Conservation (phyloP, 2,113 vertebrate genomes). For the Lagenorhynchus albirostris region DNA sequence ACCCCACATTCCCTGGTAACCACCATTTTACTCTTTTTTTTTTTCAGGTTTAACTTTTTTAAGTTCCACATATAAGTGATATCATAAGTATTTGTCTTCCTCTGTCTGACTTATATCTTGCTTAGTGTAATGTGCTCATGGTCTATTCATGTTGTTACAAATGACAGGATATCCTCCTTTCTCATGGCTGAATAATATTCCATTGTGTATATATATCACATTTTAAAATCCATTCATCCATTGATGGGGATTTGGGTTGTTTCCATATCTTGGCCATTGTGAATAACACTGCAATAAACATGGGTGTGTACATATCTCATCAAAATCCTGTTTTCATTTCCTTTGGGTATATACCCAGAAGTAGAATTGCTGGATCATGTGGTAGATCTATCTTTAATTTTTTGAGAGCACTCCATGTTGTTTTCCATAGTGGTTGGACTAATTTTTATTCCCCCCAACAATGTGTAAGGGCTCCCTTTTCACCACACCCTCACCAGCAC, state of each 20-base stretch:
- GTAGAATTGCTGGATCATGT: neutral
- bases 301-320: neutral
- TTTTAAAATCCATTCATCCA: neutral
- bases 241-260: neutral
- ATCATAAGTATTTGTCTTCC: neutral
- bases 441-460: neutral
- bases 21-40: neutral
- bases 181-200: neutral
- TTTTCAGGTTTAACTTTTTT: neutral
- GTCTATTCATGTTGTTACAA: neutral
- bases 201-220: neutral
- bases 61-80: neutral
- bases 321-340: no score
- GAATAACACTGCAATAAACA: neutral
- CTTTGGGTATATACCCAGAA: neutral
- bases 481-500: neutral
- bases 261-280: neutral
- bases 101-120: neutral
- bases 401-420: neutral
- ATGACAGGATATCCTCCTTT: neutral
- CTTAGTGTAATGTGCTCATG: neutral
- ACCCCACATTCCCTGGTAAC: neutral
- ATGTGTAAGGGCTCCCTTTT: neutral
- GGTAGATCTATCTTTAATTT: neutral
- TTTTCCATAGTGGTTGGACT: neutral